Evolutionary conservation across 2,888 invertebrate species (phyloP).

Genomic region (Pristionchus mayeri): DNA sequence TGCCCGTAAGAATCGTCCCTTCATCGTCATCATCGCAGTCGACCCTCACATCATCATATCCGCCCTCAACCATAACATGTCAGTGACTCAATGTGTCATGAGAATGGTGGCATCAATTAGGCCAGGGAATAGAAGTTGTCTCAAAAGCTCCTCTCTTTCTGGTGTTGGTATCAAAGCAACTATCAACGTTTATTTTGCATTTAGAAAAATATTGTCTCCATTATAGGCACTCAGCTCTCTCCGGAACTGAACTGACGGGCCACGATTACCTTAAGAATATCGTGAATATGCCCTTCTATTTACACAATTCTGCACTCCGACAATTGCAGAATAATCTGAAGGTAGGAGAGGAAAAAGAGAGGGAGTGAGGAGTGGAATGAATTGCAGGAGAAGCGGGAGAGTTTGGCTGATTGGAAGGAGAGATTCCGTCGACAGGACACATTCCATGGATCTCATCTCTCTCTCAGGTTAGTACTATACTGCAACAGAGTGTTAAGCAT

Average conservation of each 20-base stretch:
- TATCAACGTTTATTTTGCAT: background rate
- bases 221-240: slow-evolving; percentile 47
- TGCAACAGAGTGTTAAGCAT: background rate
- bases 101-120: no score
- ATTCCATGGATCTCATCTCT: slow-evolving; percentile 70
- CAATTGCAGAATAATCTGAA: slow-evolving; percentile 68
- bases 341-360: slow-evolving; percentile 4
- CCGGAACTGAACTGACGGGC: slow-evolving; percentile 73
- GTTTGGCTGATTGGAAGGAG: slow-evolving; percentile 69
- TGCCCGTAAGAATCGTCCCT: slow-evolving; percentile 89
- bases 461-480: slow-evolving; percentile 54
- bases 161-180: no score
- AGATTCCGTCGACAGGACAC: slow-evolving; percentile 69
- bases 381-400: slow-evolving; percentile 63
- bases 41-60: slow-evolving; percentile 99
- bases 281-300: slow-evolving; percentile 96
- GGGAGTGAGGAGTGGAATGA: background rate
- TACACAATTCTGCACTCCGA: slow-evolving; percentile 94
- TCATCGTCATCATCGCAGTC: slow-evolving; percentile 92
- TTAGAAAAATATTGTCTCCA: background rate
- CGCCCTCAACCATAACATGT: slow-evolving; percentile 79
- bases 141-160: no score
- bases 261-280: slow-evolving; percentile 82
- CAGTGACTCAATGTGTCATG: slow-evolving; percentile 10
- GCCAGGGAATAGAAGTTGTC: no score